Percentiles rank a stretch among this genome's conserved stretches.
These are phyloP conservation scores for Brachynemurus nebulosus DNA, from an alignment of 2,888 invertebrate species.

Conservation along the genomic window DNA sequence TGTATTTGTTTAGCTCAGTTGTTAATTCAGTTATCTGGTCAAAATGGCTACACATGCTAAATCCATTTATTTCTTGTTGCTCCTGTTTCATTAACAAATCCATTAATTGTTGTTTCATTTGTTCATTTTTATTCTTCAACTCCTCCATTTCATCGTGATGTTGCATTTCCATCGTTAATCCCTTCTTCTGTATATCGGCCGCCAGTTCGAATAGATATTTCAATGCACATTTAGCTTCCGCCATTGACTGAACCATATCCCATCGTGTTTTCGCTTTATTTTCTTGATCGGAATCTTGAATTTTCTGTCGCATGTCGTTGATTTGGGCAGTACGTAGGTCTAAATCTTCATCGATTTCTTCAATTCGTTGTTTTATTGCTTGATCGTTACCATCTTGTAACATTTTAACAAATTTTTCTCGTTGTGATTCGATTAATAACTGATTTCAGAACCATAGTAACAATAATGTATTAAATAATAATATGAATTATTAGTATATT, in stretches of 20 bases:
- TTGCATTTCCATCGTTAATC: slow-evolving; percentile 14
- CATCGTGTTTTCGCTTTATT: slow-evolving; percentile 52
- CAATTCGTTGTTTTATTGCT: slow-evolving; percentile 5
- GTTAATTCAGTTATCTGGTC: too few species aligned
- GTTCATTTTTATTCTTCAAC: too few species aligned
- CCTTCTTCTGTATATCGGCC: slow-evolving; percentile 36
- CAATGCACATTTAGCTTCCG: slow-evolving; percentile 62
- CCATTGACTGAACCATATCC: slow-evolving; percentile 60
- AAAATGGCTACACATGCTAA: too few species aligned
- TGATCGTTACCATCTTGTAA: background rate
- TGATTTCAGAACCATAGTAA: too few species aligned
- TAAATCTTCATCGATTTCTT: slow-evolving; percentile 39
- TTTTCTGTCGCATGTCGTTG: slow-evolving; percentile 64
- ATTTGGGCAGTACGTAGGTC: slow-evolving; percentile 59
- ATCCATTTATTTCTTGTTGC: too few species aligned
- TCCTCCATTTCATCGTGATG: background rate
- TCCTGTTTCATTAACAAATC: too few species aligned
- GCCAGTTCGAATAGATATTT: slow-evolving; percentile 48
- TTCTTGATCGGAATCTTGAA: slow-evolving; percentile 68
- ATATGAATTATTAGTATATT: too few species aligned
- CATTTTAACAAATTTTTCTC: background rate
- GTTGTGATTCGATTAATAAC: slow-evolving; percentile 18
- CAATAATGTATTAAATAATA: too few species aligned
- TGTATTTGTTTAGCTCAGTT: too few species aligned
- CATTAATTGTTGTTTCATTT: too few species aligned